Evolutionary conservation across 2,888 invertebrate genomes (phyloP), one percentile per base, ranked within the genome.

Genomic region (Caenorhabditis panamensis): DNA sequence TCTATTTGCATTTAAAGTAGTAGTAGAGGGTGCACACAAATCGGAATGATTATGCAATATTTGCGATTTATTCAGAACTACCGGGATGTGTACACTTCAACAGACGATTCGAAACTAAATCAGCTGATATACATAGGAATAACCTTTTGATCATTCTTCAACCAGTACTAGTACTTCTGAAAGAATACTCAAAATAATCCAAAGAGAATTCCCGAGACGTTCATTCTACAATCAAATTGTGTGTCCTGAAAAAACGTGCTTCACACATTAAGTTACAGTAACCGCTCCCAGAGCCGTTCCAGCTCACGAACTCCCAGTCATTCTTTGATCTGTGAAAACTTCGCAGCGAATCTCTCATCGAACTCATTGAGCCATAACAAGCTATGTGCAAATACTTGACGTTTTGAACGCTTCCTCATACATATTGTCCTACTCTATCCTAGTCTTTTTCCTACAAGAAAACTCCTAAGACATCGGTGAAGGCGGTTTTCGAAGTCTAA

Each of bases 321-420:
- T 41, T 41, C 41, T 41, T 41, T 47, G 20, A 47, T 18, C 47
- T 47, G 18, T 41, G 4, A 13, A 41, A 41, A 11, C 9, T 20
- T 47, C 18, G 59, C 28, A 18, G 16, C 20, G 58, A 26, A 18
- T 49, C 8, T 51, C 1, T 22, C 47, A 28, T 31, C 53, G 36
- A 28, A 18, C 51, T 11, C 20, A 9, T 41, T 54, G 28, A 56
- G 47, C 47, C 47, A n/a, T 18, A 18, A 47, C 47, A 47, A 47
- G 18, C 22, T n/a, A 41, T 62, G 62, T 56, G 63, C 72, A 72
- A 63, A 72, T 58, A 72, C 63, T 72, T 58, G 56, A 63, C 56
- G 47, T 63, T 72, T 44, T 31, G 28, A 53, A 54, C 62, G 54
- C 53, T 58, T 56, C 47, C 56, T 24, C 56, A 56, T 36, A 56